These are phyloP conservation scores for Atta colombica DNA, from an alignment of 1,140 invertebrate species.

Conservation along the genomic window DNA sequence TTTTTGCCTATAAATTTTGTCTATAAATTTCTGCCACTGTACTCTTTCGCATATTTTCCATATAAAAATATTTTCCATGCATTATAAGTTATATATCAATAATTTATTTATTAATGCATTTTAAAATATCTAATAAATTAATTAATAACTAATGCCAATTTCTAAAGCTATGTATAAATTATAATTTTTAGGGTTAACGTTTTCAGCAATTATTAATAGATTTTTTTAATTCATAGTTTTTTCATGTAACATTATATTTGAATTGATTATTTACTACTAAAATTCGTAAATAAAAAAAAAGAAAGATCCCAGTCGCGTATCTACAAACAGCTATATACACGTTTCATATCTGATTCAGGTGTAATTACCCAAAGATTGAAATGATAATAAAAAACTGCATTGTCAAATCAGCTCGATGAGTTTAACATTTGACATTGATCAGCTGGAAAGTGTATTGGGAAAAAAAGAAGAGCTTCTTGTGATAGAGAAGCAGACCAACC, in stretches of 20 bases:
- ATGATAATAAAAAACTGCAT: conserved; percentile 25
- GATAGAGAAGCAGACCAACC: conserved; percentile 23
- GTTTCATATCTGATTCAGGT: neutral
- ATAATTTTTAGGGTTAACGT: neutral
- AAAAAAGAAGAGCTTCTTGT: conserved; percentile 22
- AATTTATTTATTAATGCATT: conserved; percentile 14
- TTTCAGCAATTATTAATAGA: neutral
- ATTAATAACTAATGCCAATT: neutral
- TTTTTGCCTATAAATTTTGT: neutral
- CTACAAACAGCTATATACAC: no score
- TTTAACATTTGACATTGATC: conserved; percentile 39
- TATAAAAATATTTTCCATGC: neutral
- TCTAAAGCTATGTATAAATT: neutral
- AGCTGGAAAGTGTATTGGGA: conserved; percentile 33
- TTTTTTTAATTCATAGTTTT: neutral
- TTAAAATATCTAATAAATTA: neutral
- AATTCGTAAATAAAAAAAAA: no score
- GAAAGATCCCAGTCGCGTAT: no score
- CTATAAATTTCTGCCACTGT: neutral
- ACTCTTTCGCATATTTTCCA: neutral
- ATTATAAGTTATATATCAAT: neutral
- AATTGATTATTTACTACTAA: neutral
- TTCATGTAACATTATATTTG: neutral
- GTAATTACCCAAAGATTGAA: conserved; percentile 5
- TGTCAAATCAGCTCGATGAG: conserved; percentile 25